phyloP scores from a whole-genome alignment of 2,888 invertebrate genomes.

The Caenorhabditis sp. region DNA sequence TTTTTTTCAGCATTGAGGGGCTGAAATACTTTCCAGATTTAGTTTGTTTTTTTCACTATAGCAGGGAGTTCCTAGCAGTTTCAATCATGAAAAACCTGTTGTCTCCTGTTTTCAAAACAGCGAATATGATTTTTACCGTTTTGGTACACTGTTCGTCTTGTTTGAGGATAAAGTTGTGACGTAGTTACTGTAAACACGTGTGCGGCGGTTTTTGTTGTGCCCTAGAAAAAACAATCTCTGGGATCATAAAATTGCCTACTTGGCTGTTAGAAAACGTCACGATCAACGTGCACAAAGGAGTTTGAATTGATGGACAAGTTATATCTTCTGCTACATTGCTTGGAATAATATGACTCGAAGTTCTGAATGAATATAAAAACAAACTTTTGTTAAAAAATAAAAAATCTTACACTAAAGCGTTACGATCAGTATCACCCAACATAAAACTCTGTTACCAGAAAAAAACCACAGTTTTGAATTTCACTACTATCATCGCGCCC shows the following conservation, averaged over 20 bases:
- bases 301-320: slow-evolving; percentile 16
- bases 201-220: slow-evolving; percentile 66
- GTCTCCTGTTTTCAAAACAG: not conserved
- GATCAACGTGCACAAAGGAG: slow-evolving; percentile 68
- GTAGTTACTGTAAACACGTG: slow-evolving; percentile 69
- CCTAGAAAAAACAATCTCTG: slow-evolving; percentile 17
- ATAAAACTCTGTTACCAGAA: not conserved
- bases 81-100: slow-evolving; percentile 21
- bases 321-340: slow-evolving; percentile 7
- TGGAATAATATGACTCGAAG: slow-evolving; percentile 20
- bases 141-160: slow-evolving; percentile 63
- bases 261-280: slow-evolving; percentile 67
- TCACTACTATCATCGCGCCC: not conserved
- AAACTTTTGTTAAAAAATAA: not conserved
- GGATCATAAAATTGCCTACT: slow-evolving; percentile 23
- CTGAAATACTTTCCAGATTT: too few relatives aligned
- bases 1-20: too few relatives aligned
- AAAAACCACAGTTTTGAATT: not conserved
- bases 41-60: too few relatives aligned
- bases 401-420: not conserved
- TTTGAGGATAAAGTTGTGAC: slow-evolving; percentile 70
- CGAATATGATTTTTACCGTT: too few relatives aligned
- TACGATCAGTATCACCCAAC: too few relatives aligned
- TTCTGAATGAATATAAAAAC: slow-evolving; percentile 5
- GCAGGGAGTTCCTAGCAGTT: too few relatives aligned